These are phyloP conservation scores for Drosophila rhopaloa DNA, from an alignment of 1,140 invertebrate genomes.

Conservation along the genomic window DNA sequence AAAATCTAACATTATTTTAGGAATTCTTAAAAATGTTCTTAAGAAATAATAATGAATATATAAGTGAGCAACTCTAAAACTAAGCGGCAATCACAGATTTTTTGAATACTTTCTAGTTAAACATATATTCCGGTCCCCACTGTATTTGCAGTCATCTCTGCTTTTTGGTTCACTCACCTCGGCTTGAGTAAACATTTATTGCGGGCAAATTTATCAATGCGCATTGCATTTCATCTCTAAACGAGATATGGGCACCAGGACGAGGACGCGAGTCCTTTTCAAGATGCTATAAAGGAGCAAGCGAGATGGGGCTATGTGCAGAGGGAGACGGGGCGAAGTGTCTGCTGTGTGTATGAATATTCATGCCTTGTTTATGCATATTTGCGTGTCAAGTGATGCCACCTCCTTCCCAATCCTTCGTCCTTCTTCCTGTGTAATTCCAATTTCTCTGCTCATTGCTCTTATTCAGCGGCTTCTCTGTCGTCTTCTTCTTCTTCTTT, in stretches of 20 bases:
- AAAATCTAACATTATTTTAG: too few species aligned
- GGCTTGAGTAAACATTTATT: constrained; percentile 64
- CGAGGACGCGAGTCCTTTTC: constrained; percentile 63
- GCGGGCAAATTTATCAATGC: constrained; percentile 72
- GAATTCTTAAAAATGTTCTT: too few species aligned
- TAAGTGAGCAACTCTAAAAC: too few species aligned
- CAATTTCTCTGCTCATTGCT: constrained; percentile 40
- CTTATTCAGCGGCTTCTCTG: constrained; percentile 24
- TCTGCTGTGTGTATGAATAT: constrained; percentile 72
- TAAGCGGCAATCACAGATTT: too few species aligned
- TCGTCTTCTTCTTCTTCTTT: constrained; percentile 5
- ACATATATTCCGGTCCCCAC: neutral
- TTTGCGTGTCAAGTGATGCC: constrained; percentile 83
- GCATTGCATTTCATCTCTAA: constrained; percentile 84
- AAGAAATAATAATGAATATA: too few species aligned
- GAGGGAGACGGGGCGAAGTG: constrained; percentile 27
- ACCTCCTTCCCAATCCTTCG: constrained; percentile 13
- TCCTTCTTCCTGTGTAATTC: constrained; percentile 29
- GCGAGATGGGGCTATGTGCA: constrained; percentile 6
- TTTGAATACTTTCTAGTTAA: too few species aligned
- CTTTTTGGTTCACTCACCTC: constrained; percentile 55
- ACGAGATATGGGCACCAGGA: constrained; percentile 66
- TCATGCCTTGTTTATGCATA: constrained; percentile 83
- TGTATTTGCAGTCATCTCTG: constrained; percentile 31
- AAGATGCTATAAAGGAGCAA: constrained; percentile 32